Percentiles rank a stretch among this genome's conserved stretches.
Evolutionary conservation across 2,797 vertebrate genomes (phyloP).

Genomic region (Notolepis coatsorum): DNA sequence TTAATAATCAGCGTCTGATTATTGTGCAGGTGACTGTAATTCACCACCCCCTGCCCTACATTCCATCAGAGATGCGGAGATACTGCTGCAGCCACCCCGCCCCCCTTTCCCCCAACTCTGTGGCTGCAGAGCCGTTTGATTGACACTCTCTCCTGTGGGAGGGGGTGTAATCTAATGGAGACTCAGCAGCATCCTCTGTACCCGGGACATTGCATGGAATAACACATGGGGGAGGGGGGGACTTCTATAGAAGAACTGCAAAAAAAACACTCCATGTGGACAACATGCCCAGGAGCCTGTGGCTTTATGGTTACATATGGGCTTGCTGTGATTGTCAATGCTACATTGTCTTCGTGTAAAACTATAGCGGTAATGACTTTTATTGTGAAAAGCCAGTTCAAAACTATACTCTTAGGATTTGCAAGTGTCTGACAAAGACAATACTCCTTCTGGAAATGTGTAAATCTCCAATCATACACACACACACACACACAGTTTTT

Average conservation of each 20-base stretch:
- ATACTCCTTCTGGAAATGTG: conserved; percentile 63
- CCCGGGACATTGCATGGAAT: conserved; percentile 73
- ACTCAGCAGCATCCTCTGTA: conserved; percentile 57
- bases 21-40: conserved; percentile 48
- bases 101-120: conserved; percentile 28
- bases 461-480: conserved; percentile 54
- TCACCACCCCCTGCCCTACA: conserved; percentile 34
- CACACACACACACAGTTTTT: conserved; percentile 40
- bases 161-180: conserved; percentile 47
- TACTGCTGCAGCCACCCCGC: conserved; percentile 41
- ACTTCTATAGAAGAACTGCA: conserved; percentile 29
- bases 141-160: conserved; percentile 47
- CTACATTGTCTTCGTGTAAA: conserved; percentile 63
- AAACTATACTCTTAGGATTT: conserved; percentile 55
- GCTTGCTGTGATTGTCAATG: conserved; percentile 40
- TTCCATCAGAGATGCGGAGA: conserved; percentile 40
- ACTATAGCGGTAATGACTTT: conserved; percentile 61
- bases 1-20: conserved; percentile 56
- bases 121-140: conserved; percentile 54
- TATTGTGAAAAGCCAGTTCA: conserved; percentile 60
- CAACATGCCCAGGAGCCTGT: conserved; percentile 15
- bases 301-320: conserved; percentile 26
- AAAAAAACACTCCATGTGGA: conserved; percentile 17
- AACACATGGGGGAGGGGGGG: conserved; percentile 30
- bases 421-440: conserved; percentile 58